These are phyloP conservation scores for Melanotaenia trifasciata DNA, from an alignment of 2,797 vertebrate species.

Conservation along the genomic window DNA sequence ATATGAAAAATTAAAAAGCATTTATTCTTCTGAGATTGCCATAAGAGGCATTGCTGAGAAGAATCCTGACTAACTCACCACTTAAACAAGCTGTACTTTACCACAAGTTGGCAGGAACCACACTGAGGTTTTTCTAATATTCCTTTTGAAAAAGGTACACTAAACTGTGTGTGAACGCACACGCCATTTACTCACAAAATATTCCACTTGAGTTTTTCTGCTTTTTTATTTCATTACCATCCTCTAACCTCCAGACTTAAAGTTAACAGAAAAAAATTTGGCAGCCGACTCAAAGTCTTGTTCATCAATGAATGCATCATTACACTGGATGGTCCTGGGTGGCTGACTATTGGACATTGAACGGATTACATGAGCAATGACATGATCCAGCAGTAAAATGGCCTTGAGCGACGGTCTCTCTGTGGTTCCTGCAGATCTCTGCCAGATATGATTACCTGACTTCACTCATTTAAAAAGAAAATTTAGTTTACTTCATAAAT, in stretches of 20 bases:
- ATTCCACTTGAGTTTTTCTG: background rate
- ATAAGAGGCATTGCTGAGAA: conserved; percentile 59
- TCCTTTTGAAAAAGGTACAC: conserved; percentile 11
- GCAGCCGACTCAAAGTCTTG: background rate
- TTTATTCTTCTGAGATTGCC: conserved; percentile 30
- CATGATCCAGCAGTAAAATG: background rate
- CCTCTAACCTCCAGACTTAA: background rate
- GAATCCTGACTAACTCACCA: conserved; percentile 36
- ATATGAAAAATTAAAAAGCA: background rate
- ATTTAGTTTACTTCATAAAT: background rate
- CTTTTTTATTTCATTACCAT: background rate
- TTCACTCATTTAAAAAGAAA: background rate
- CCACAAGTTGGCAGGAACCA: conserved; percentile 40
- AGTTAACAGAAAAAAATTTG: background rate
- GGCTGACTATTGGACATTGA: background rate
- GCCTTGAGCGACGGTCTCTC: background rate
- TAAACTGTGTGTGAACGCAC: conserved; percentile 1
- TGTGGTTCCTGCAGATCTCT: background rate
- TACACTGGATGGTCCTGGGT: background rate
- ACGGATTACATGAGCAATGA: background rate
- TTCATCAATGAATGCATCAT: background rate
- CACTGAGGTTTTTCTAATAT: conserved; percentile 29
- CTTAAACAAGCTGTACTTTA: conserved; percentile 43
- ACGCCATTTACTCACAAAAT: background rate
- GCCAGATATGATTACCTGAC: background rate